Percentiles rank a stretch among this genome's conserved stretches.
Conservation (phyloP, 2,797 vertebrate species). For the Helarctos malayanus region DNA sequence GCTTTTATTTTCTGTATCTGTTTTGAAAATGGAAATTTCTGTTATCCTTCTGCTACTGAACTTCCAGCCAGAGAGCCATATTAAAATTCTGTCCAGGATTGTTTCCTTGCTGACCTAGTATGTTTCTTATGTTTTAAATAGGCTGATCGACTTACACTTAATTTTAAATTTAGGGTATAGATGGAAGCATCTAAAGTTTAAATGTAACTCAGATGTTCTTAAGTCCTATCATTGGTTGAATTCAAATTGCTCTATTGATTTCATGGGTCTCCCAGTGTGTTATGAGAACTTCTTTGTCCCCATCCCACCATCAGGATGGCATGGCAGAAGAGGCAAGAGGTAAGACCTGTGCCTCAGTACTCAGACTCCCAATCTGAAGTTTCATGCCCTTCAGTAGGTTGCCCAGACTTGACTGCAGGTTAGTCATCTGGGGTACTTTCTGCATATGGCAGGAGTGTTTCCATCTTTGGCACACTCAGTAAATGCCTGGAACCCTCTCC, state of each 20-base stretch:
- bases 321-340: neutral
- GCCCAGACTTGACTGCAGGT: neutral
- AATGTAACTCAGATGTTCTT: neutral
- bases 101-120: neutral
- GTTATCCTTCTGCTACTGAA: neutral
- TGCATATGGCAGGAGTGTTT: too few species aligned
- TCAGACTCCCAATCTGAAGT: neutral
- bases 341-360: neutral
- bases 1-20: neutral
- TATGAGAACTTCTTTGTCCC: neutral
- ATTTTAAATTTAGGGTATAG: neutral
- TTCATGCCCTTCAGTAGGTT: neutral
- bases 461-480: neutral
- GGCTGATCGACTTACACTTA: neutral
- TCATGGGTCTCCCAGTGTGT: neutral
- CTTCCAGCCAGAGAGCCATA: neutral
- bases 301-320: neutral
- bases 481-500: neutral
- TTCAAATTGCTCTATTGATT: neutral
- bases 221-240: neutral
- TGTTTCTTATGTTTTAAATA: neutral
- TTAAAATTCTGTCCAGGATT: neutral
- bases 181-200: neutral
- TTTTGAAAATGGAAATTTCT: conserved; percentile 47
- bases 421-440: neutral